Evolutionary conservation across 2,888 invertebrate genomes (phyloP).

Genomic region (Synanthedon vespiformis): DNA sequence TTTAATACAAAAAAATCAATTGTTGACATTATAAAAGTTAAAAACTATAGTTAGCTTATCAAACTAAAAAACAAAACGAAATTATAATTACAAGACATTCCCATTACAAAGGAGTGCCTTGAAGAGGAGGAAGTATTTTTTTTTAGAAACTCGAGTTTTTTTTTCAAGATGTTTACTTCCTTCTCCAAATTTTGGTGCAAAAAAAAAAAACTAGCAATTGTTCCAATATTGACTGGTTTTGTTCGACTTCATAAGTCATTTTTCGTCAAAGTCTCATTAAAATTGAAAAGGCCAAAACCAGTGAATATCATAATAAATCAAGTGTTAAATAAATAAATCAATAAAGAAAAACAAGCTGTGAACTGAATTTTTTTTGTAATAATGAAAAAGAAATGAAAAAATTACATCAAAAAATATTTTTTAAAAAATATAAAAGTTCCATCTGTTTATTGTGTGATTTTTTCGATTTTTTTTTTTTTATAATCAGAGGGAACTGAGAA

Average conservation of each 20-base stretch:
- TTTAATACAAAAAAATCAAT: neutral
- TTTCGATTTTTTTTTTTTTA: no score
- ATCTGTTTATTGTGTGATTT: no score
- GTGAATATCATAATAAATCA: constrained; percentile 24
- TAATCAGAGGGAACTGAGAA: constrained; percentile 28
- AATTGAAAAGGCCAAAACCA: neutral
- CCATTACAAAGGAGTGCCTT: neutral
- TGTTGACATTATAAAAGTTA: neutral
- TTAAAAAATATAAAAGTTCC: no score
- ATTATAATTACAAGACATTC: neutral
- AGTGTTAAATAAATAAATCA: constrained; percentile 17
- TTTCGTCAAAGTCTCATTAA: neutral
- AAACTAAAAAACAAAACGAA: neutral
- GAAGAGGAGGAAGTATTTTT: neutral
- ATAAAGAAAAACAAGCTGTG: constrained; percentile 22
- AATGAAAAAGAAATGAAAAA: constrained; percentile 35
- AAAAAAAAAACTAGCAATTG: neutral
- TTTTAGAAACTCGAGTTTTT: neutral
- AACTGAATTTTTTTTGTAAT: constrained; percentile 1
- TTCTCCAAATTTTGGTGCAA: neutral
- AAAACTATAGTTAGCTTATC: neutral
- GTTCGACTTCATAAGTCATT: neutral
- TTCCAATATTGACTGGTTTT: neutral
- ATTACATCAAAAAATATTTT: no score
- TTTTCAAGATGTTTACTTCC: neutral